A percentile compares a stretch with the other conserved stretches of the same genome.
These are phyloP conservation scores for Sanderia malayensis DNA, from an alignment of 30 jellyfish, hydroid and myxozoan species.

Conservation along the genomic window DNA sequence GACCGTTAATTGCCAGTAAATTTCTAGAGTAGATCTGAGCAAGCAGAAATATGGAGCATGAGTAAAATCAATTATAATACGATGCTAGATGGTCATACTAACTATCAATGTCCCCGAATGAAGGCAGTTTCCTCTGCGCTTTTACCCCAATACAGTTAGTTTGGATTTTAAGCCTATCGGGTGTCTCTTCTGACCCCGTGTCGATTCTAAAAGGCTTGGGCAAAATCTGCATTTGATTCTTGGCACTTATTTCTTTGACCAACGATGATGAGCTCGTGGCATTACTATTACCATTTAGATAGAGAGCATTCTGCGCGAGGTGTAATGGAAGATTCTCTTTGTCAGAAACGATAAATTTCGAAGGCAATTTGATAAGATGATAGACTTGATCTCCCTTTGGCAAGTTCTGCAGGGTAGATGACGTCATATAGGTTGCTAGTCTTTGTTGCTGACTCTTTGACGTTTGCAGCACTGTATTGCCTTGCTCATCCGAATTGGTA, in stretches of 20 bases:
- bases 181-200: conserved; percentile 8
- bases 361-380: conserved; percentile 9
- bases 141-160: not conserved
- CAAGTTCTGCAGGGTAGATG: not conserved
- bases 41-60: too few species aligned
- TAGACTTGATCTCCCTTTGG: not conserved
- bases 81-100: too few species aligned
- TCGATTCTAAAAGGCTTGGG: conserved; percentile 23
- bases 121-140: not conserved
- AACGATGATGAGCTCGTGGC: not conserved
- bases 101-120: not conserved
- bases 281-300: too few species aligned
- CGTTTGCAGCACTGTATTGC: too few species aligned
- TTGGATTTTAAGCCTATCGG: not conserved
- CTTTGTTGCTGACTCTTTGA: not conserved
- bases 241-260: not conserved
- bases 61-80: too few species aligned
- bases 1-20: too few species aligned
- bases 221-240: conserved; percentile 13
- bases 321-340: not conserved
- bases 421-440: not conserved
- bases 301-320: not conserved
- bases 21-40: too few species aligned
- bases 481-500: too few species aligned
- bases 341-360: conserved; percentile 1